Evolutionary conservation across 2,888 invertebrate species (phyloP).

Genomic region (Lithophane leautieri): DNA sequence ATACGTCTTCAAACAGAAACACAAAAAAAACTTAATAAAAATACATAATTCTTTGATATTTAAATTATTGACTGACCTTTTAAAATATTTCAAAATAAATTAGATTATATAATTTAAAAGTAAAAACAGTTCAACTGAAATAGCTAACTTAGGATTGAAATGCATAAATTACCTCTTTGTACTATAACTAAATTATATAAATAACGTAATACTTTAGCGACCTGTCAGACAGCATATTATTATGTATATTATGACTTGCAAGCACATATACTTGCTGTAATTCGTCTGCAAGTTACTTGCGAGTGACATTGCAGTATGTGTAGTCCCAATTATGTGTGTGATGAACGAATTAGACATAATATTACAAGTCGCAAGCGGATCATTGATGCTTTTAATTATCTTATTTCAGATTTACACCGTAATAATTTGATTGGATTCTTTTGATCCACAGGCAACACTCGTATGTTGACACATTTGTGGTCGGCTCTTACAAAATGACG

Average conservation of each 20-base stretch:
- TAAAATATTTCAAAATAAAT: constrained; percentile 50
- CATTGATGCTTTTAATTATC: neutral
- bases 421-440: neutral
- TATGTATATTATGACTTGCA: constrained; percentile 17
- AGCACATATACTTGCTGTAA: constrained; percentile 12
- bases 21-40: constrained; percentile 19
- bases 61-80: constrained; percentile 50
- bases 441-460: neutral
- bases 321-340: neutral
- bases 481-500: neutral
- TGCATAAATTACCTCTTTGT: constrained; percentile 59
- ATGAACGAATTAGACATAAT: constrained; percentile 6
- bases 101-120: constrained; percentile 39
- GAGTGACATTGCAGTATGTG: neutral
- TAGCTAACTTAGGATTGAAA: constrained; percentile 46
- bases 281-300: neutral
- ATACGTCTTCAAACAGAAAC: constrained; percentile 11
- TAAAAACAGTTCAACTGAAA: constrained; percentile 41
- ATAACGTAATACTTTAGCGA: constrained; percentile 59
- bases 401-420: neutral
- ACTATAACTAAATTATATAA: constrained; percentile 56
- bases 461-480: neutral
- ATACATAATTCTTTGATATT: constrained; percentile 11
- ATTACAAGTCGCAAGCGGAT: neutral
- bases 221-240: constrained; percentile 17